Conservation (phyloP, 2,113 vertebrate species). For the Zingel zingel region DNA sequence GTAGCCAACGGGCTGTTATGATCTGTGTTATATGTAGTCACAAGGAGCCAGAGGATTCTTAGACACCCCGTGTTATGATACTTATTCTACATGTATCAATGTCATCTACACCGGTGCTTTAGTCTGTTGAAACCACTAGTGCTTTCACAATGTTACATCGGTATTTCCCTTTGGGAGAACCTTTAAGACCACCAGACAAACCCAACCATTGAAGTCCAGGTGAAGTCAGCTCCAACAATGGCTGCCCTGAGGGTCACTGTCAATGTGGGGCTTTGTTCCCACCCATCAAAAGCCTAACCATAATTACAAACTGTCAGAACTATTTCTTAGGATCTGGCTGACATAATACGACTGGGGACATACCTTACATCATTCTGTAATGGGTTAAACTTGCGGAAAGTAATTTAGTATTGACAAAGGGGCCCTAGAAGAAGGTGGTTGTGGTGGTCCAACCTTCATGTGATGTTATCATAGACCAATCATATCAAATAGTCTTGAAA, state of each 20-base stretch:
- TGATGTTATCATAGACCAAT: neutral
- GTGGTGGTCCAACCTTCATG: neutral
- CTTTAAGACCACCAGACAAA: slow-evolving; percentile 37
- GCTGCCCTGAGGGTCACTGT: slow-evolving; percentile 53
- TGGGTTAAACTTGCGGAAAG: slow-evolving; percentile 23
- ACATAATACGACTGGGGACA: slow-evolving; percentile 23
- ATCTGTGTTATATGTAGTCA: slow-evolving; percentile 24
- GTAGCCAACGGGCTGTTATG: neutral
- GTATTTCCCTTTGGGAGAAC: slow-evolving; percentile 60
- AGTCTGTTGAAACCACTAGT: slow-evolving; percentile 16
- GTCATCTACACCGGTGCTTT: slow-evolving; percentile 40
- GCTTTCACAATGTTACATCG: slow-evolving; percentile 21
- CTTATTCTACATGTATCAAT: slow-evolving; percentile 38
- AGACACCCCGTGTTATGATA: neutral
- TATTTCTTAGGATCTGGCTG: slow-evolving; percentile 11
- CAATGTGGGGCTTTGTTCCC: slow-evolving; percentile 40
- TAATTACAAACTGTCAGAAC: slow-evolving; percentile 49
- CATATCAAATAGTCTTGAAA: neutral
- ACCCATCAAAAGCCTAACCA: slow-evolving; percentile 20
- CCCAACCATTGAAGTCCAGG: slow-evolving; percentile 32
- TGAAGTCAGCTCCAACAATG: slow-evolving; percentile 57
- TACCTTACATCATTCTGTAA: slow-evolving; percentile 34
- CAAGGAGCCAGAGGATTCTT: slow-evolving; percentile 11
- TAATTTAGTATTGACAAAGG: neutral
- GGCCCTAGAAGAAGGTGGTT: neutral